Conservation (phyloP, 2,113 vertebrate species). For the Ailurus styani region DNA sequence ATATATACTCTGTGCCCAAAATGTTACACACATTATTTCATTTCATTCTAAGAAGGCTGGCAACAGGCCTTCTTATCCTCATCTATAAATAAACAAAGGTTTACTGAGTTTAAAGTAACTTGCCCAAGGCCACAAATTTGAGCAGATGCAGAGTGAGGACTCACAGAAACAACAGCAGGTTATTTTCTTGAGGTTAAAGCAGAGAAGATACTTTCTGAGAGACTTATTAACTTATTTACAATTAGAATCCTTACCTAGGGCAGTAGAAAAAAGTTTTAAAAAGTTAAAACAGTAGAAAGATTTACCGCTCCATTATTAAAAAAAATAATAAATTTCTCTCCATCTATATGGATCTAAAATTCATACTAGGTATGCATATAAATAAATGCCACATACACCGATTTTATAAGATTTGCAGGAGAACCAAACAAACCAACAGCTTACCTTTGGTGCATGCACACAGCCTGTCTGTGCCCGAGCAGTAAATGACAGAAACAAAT, state of each 20-base stretch:
- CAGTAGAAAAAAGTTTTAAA: slow-evolving; percentile 6
- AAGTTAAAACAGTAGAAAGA: slow-evolving; percentile 4
- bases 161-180: slow-evolving; percentile 18
- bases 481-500: slow-evolving; percentile 98
- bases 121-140: neutral
- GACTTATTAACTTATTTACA: slow-evolving; percentile 24
- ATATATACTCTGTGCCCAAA: neutral
- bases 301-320: neutral
- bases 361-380: neutral
- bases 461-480: slow-evolving; percentile 98
- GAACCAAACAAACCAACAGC: slow-evolving; percentile 9
- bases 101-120: slow-evolving; percentile 21
- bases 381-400: neutral
- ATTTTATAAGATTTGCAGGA: neutral
- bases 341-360: neutral
- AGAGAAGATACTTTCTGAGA: slow-evolving; percentile 29
- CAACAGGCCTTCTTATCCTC: neutral
- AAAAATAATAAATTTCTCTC: neutral
- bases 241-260: neutral
- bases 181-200: slow-evolving; percentile 33
- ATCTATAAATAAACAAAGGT: neutral
- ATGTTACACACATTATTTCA: neutral
- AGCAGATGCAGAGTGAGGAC: neutral
- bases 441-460: slow-evolving; percentile 99
- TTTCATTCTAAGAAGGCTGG: slow-evolving; percentile 2